phyloP scores from a whole-genome alignment of 2,113 vertebrate species.

The Tapirus terrestris region DNA sequence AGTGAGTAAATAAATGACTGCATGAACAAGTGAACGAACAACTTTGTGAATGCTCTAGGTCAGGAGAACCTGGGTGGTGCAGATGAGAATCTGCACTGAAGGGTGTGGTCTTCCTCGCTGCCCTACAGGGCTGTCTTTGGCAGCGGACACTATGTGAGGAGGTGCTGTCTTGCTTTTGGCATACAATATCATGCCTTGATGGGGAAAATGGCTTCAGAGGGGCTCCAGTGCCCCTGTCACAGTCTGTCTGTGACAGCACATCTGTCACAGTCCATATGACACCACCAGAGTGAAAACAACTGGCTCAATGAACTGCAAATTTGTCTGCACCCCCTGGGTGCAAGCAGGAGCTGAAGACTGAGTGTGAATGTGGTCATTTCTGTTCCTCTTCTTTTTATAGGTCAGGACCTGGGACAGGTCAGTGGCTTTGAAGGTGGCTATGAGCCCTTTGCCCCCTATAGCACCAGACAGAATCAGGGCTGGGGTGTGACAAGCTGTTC shows the following conservation, averaged over 20 bases:
- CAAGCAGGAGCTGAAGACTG: neutral
- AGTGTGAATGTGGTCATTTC: neutral
- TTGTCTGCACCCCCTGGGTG: neutral
- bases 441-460: neutral
- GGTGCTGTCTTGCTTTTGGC: neutral
- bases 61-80: neutral
- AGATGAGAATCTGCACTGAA: accelerated
- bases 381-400: conserved; percentile 31
- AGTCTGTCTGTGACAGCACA: neutral
- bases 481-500: neutral
- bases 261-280: neutral
- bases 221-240: neutral
- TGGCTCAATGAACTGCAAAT: neutral
- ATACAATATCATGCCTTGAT: neutral
- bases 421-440: neutral
- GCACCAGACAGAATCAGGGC: neutral
- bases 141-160: neutral
- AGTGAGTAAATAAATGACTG: neutral
- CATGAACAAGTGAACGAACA: too few relatives aligned
- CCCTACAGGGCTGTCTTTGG: neutral
- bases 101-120: neutral
- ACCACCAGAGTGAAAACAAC: neutral
- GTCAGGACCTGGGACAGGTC: neutral
- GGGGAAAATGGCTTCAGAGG: neutral
- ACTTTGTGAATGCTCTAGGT: neutral